These are phyloP conservation scores for Oncorhynchus tshawytscha DNA, from an alignment of 2,113 vertebrate genomes.

Conservation along the genomic window DNA sequence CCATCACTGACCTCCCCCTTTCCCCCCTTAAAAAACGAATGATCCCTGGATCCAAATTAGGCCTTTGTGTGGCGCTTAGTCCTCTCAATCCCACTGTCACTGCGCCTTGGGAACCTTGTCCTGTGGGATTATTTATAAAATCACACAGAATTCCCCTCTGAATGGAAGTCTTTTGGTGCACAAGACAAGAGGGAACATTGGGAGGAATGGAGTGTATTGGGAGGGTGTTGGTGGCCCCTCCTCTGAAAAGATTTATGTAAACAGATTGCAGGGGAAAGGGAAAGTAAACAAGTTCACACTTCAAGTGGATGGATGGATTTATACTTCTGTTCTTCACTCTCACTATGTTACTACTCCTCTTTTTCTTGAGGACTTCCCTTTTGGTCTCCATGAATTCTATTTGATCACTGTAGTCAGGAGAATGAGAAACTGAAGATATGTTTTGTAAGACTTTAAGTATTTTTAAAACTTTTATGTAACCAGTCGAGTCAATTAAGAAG, in stretches of 20 bases:
- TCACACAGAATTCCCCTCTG: constrained; percentile 58
- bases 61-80: constrained; percentile 65
- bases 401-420: too few species aligned
- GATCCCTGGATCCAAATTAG: constrained; percentile 52
- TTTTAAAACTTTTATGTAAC: too few species aligned
- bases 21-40: constrained; percentile 1
- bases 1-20: neutral
- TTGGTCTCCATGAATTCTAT: too few species aligned
- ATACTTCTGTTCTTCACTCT: too few species aligned
- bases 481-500: too few species aligned
- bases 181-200: constrained; percentile 26
- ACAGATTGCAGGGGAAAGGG: neutral
- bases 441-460: too few species aligned
- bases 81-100: constrained; percentile 47
- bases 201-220: neutral
- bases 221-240: neutral
- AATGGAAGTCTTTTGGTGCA: constrained; percentile 60
- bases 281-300: constrained; percentile 6
- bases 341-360: too few species aligned
- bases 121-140: constrained; percentile 59
- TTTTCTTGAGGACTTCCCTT: too few species aligned
- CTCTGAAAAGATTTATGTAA: constrained; percentile 23
- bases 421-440: too few species aligned
- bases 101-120: constrained; percentile 56
- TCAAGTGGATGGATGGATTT: too few species aligned